Evolutionary conservation across 1,140 invertebrate species (phyloP).

Genomic region (Prorops nasuta): DNA sequence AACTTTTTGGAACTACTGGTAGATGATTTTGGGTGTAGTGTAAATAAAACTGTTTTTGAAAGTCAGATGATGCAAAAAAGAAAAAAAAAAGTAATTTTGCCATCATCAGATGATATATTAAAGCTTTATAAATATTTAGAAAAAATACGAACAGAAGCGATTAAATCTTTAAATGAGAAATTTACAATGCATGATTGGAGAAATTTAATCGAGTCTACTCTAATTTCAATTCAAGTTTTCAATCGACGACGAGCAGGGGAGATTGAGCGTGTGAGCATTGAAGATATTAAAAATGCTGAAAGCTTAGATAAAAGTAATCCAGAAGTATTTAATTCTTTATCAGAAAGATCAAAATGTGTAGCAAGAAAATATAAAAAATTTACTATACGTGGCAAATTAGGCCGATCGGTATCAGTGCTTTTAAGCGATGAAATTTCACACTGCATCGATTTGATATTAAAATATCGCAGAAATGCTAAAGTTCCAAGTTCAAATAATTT

Average conservation of each 20-base stretch:
- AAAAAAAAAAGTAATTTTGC: conserved; percentile 19
- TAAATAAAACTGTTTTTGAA: conserved; percentile 26
- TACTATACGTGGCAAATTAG: conserved; percentile 5
- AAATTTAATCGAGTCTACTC: conserved; percentile 2
- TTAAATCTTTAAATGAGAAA: conserved; percentile 8
- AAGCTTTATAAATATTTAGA: conserved; percentile 18
- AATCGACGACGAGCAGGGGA: conserved; percentile 10
- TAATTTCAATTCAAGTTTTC: conserved; percentile 2
- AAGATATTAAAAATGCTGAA: conserved; percentile 6
- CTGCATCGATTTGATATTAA: conserved; percentile 3
- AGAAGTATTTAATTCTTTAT: background rate
- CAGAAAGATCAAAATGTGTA: background rate
- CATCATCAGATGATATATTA: conserved; percentile 15
- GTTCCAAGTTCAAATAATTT: background rate
- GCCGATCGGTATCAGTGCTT: conserved; percentile 2
- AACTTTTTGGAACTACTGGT: conserved; percentile 19
- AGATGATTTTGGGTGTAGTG: conserved; percentile 18
- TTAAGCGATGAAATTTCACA: background rate
- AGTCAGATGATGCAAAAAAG: too few relatives aligned
- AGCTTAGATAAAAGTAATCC: background rate
- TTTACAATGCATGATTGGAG: conserved; percentile 10
- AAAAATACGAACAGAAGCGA: conserved; percentile 6
- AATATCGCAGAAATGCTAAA: conserved; percentile 2
- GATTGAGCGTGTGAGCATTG: conserved; percentile 3
- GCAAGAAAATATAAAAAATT: conserved; percentile 7